These are phyloP conservation scores for Tipula confusa DNA, from an alignment of 2,888 invertebrate genomes.

Conservation along the genomic window DNA sequence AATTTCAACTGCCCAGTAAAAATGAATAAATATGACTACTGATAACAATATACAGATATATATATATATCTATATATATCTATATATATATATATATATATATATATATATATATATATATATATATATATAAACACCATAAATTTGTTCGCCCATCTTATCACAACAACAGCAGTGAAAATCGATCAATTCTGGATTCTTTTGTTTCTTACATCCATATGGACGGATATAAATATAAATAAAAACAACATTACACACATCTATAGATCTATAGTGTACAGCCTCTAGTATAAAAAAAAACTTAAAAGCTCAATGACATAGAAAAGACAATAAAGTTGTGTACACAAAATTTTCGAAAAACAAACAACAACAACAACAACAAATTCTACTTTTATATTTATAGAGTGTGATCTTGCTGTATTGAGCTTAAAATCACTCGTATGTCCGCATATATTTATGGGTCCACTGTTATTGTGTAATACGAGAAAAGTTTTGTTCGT, in stretches of 20 bases:
- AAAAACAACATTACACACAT: background rate
- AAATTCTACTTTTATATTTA: background rate
- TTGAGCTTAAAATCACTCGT: conserved; percentile 9
- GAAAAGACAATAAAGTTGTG: background rate
- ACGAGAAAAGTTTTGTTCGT: background rate
- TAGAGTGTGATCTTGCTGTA: background rate
- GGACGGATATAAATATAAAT: background rate
- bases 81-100: too few species aligned
- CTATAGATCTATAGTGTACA: background rate
- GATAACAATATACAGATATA: conserved; percentile 3
- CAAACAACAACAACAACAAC: conserved; percentile 5
- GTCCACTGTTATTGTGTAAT: background rate
- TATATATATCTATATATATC: too few species aligned
- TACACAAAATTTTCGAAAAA: background rate
- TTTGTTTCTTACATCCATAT: background rate
- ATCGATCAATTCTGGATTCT: background rate
- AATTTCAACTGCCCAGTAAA: background rate
- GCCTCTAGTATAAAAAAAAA: background rate
- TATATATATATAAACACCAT: too few species aligned
- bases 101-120: too few species aligned
- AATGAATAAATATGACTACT: conserved; percentile 25
- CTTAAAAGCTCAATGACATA: conserved; percentile 16
- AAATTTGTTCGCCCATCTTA: too few species aligned
- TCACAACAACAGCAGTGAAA: background rate
- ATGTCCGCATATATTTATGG: conserved; percentile 15